Conservation (phyloP, 2,888 invertebrate genomes). For the Idaea dimidiata region DNA sequence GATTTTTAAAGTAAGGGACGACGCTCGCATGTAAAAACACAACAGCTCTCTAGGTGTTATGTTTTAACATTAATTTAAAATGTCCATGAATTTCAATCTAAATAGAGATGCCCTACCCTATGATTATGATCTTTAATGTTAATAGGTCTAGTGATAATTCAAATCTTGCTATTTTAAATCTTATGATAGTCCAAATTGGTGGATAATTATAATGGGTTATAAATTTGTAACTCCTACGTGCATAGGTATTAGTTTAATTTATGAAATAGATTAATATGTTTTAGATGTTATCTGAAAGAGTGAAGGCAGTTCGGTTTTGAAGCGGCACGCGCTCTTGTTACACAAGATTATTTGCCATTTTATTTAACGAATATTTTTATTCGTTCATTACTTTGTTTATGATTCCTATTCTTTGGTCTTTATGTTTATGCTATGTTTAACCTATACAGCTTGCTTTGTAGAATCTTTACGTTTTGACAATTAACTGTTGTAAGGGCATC, state of each 20-base stretch:
- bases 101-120: not conserved
- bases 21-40: no score
- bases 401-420: not conserved
- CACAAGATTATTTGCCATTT: constrained; percentile 4
- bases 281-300: constrained; percentile 42
- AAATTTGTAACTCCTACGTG: constrained; percentile 40
- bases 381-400: not conserved
- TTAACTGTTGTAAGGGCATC: no score
- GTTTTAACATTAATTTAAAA: no score
- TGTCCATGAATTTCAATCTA: not conserved
- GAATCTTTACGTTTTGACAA: no score
- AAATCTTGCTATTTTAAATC: constrained; percentile 22
- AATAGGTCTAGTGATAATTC: constrained; percentile 9
- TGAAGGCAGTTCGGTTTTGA: constrained; percentile 29
- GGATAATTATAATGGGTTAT: constrained; percentile 42
- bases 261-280: constrained; percentile 47
- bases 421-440: no score
- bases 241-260: constrained; percentile 41
- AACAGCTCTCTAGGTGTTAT: no score
- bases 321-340: constrained; percentile 15
- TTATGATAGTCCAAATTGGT: constrained; percentile 32
- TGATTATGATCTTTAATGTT: not conserved
- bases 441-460: no score
- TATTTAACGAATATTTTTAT: constrained; percentile 15
- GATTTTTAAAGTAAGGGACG: no score